Evolutionary conservation across 2,113 vertebrate genomes (phyloP).

Genomic region (Triplophysa tibetana): DNA sequence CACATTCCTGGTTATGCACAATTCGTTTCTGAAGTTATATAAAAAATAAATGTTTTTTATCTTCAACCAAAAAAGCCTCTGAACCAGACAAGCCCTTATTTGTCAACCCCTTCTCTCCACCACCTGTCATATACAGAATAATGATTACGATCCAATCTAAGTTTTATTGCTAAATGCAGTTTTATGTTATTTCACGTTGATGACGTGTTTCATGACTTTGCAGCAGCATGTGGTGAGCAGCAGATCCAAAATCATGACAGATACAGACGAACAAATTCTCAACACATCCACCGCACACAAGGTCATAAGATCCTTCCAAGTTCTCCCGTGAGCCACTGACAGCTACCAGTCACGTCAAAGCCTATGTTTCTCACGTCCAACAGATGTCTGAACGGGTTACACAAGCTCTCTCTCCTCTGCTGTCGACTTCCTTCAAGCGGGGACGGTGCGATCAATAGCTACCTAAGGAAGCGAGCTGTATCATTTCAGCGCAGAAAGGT

Average conservation of each 20-base stretch:
- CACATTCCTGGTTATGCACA: too few species aligned
- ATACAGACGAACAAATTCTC: not conserved
- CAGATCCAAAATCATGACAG: not conserved
- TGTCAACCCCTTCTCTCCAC: too few species aligned
- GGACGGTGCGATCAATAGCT: constrained; percentile 58
- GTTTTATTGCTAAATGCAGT: too few species aligned
- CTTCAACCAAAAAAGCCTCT: too few species aligned
- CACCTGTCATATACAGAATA: too few species aligned
- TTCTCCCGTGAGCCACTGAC: not conserved
- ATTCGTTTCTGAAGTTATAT: too few species aligned
- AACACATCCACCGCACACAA: constrained; percentile 5
- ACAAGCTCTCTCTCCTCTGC: constrained; percentile 2
- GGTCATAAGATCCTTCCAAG: not conserved
- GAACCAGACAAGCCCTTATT: too few species aligned
- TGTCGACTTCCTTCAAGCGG: not conserved
- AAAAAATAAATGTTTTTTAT: too few species aligned
- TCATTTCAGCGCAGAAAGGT: constrained; percentile 55
- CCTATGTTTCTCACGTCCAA: not conserved
- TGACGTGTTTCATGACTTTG: too few species aligned
- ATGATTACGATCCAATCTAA: too few species aligned
- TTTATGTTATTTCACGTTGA: too few species aligned
- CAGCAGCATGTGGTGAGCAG: not conserved
- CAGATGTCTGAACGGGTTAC: not conserved
- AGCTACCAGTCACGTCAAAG: constrained; percentile 9
- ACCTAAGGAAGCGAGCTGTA: constrained; percentile 52